phyloP scores from a whole-genome alignment of 2,888 invertebrate genomes.

The Cremastinae sp. region DNA sequence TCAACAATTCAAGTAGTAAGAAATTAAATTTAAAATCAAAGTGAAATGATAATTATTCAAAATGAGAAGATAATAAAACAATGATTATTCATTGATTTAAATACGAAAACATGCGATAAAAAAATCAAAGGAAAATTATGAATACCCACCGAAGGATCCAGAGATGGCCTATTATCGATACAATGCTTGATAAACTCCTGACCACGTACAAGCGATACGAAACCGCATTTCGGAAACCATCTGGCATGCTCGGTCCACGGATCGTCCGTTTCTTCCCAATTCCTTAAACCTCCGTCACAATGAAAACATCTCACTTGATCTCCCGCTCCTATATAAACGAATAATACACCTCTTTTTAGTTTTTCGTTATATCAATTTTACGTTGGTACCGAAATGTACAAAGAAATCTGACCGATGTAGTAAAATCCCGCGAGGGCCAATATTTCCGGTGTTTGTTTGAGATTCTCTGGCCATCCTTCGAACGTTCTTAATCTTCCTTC shows the following conservation, averaged over 20 bases:
- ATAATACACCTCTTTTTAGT: neutral
- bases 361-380: neutral
- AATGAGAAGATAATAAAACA: too few species aligned
- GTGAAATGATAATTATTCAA: too few species aligned
- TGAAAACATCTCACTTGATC: constrained; percentile 95
- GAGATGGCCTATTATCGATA: constrained; percentile 71
- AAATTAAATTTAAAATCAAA: too few species aligned
- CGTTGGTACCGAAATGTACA: neutral
- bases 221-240: constrained; percentile 95
- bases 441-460: constrained; percentile 88
- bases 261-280: constrained; percentile 94
- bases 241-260: constrained; percentile 97
- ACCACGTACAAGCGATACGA: constrained; percentile 90
- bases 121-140: neutral
- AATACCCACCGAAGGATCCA: constrained; percentile 69
- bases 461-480: constrained; percentile 87
- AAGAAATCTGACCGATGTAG: constrained; percentile 83
- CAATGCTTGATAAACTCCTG: constrained; percentile 86
- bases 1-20: constrained; percentile 1
- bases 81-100: constrained; percentile 16
- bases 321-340: constrained; percentile 81
- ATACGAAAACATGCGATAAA: constrained; percentile 15
- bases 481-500: constrained; percentile 88
- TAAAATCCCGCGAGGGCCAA: constrained; percentile 95
- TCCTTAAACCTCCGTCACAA: constrained; percentile 94